phyloP scores from a whole-genome alignment of 2,113 vertebrate species.

The Hirundichthys speculiger region DNA sequence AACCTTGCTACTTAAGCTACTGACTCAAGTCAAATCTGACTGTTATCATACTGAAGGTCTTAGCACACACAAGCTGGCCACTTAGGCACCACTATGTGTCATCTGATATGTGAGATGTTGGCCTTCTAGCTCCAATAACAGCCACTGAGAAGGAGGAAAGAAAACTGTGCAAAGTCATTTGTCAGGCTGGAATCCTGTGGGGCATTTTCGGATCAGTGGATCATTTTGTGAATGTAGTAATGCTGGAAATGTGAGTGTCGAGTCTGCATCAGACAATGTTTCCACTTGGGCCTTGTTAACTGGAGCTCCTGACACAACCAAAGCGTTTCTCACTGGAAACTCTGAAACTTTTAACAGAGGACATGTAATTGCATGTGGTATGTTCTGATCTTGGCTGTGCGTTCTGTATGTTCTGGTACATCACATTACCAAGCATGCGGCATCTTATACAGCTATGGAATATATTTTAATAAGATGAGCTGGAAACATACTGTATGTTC shows the following conservation, averaged over 20 bases:
- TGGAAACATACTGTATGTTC: background rate
- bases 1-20: slow-evolving; percentile 24
- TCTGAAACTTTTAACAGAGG: slow-evolving; percentile 3
- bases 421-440: background rate
- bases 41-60: slow-evolving; percentile 49
- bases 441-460: background rate
- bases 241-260: slow-evolving; percentile 54
- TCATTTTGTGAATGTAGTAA: slow-evolving; percentile 57
- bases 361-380: slow-evolving; percentile 15
- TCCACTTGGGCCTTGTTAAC: slow-evolving; percentile 30
- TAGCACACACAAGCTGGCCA: slow-evolving; percentile 38
- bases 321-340: slow-evolving; percentile 22
- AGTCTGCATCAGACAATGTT: slow-evolving; percentile 38
- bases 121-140: slow-evolving; percentile 26
- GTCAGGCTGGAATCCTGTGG: slow-evolving; percentile 52
- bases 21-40: slow-evolving; percentile 28
- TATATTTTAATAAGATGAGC: background rate
- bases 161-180: slow-evolving; percentile 55
- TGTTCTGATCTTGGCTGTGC: slow-evolving; percentile 22
- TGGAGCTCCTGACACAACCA: slow-evolving; percentile 20
- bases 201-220: slow-evolving; percentile 51
- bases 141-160: slow-evolving; percentile 22
- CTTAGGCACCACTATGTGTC: slow-evolving; percentile 38
- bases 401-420: background rate
- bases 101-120: slow-evolving; percentile 34